These are phyloP conservation scores for Dione vanillae DNA, from an alignment of 2,888 invertebrate species.

Conservation along the genomic window DNA sequence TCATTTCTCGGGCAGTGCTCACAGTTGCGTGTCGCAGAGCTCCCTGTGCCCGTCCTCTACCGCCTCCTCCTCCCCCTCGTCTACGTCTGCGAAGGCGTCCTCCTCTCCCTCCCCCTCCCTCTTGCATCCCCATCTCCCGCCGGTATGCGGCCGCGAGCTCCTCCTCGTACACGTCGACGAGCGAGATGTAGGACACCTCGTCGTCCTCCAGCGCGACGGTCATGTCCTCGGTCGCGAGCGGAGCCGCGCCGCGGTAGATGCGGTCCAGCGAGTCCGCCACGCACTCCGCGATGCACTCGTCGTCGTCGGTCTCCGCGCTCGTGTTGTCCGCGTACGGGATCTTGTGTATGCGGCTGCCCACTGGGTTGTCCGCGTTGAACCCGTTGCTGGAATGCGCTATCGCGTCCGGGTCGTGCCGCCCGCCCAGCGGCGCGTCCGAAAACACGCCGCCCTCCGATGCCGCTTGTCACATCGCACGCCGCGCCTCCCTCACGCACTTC, in stretches of 20 bases:
- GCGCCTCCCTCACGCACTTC: constrained; percentile 47
- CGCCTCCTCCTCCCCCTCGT: neutral
- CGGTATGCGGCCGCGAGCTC: neutral
- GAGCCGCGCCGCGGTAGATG: constrained; percentile 35
- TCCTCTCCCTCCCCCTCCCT: neutral
- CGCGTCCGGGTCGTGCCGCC: constrained; percentile 29
- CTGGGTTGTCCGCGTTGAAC: constrained; percentile 38
- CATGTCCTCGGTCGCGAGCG: constrained; percentile 35
- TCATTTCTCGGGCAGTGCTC: neutral
- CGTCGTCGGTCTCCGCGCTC: constrained; percentile 34
- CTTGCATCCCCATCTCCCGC: neutral
- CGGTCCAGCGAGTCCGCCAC: constrained; percentile 27
- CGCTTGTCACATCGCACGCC: too few relatives aligned
- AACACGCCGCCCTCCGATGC: constrained; percentile 44
- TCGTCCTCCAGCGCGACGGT: constrained; percentile 18
- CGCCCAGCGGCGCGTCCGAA: constrained; percentile 34
- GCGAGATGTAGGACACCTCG: constrained; percentile 29
- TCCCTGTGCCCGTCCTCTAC: neutral
- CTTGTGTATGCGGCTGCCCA: constrained; percentile 30
- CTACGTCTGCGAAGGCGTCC: neutral
- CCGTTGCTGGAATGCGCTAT: constrained; percentile 45
- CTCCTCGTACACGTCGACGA: neutral
- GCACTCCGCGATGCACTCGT: constrained; percentile 29
- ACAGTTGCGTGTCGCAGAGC: constrained; percentile 7
- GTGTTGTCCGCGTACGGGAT: constrained; percentile 38